phyloP scores from a whole-genome alignment of 1,140 invertebrate genomes.

The Zaprionus kolodkinae region DNA sequence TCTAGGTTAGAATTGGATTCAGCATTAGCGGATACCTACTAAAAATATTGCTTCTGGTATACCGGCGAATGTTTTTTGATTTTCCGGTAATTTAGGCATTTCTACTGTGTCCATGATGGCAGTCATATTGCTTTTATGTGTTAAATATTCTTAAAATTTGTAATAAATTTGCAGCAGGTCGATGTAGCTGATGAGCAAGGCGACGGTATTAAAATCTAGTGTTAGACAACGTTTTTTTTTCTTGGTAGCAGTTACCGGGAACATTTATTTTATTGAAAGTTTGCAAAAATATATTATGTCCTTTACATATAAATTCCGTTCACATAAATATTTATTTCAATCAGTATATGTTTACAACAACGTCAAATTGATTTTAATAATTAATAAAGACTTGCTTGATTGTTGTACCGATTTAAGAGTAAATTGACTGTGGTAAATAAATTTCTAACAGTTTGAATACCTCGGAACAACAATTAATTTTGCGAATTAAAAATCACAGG shows the following conservation, averaged over 20 bases:
- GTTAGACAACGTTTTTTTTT: neutral
- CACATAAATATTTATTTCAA: neutral
- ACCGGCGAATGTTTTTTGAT: slow-evolving; percentile 90
- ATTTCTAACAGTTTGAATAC: neutral
- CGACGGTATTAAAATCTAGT: slow-evolving; percentile 44
- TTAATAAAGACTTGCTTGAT: neutral
- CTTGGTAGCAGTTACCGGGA: neutral
- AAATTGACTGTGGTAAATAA: too few relatives aligned
- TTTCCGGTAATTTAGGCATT: slow-evolving; percentile 84
- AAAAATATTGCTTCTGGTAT: slow-evolving; percentile 93
- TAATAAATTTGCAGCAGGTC: slow-evolving; percentile 74
- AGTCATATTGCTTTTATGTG: slow-evolving; percentile 67
- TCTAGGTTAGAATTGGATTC: slow-evolving; percentile 65
- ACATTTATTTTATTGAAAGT: slow-evolving; percentile 7
- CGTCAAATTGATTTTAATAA: neutral
- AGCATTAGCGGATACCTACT: slow-evolving; percentile 85
- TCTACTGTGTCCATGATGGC: slow-evolving; percentile 81
- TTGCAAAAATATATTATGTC: neutral
- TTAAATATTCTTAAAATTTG: slow-evolving; percentile 43
- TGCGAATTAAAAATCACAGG: neutral
- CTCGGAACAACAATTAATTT: neutral
- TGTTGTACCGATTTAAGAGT: too few relatives aligned
- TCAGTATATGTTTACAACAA: neutral
- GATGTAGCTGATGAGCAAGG: slow-evolving; percentile 42
- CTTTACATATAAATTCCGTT: neutral